These are phyloP conservation scores for Delphinapterus leucas DNA, from an alignment of 2,113 vertebrate species.

Conservation along the genomic window DNA sequence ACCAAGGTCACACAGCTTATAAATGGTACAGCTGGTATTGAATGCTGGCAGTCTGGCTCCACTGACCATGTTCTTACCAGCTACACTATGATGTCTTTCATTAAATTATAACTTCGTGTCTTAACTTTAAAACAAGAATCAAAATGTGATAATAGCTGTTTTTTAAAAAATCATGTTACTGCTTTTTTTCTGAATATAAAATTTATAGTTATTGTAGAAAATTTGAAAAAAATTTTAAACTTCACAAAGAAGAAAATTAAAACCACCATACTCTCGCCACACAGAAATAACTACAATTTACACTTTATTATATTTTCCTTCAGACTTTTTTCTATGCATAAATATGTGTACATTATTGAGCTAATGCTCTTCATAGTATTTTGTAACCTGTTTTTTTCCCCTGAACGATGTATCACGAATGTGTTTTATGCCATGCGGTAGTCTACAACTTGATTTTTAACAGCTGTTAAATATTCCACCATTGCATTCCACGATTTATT, in stretches of 20 bases:
- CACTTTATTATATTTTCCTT: neutral
- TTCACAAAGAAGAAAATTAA: neutral
- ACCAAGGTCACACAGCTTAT: neutral
- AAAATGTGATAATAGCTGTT: neutral
- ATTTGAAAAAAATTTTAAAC: neutral
- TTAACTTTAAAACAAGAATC: neutral
- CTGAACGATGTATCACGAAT: neutral
- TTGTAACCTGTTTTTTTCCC: neutral
- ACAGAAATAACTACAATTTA: neutral
- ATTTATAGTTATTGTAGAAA: neutral
- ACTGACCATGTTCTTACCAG: neutral
- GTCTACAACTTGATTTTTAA: slow-evolving; percentile 30
- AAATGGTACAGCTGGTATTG: neutral
- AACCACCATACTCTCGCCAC: neutral
- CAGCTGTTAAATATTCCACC: neutral
- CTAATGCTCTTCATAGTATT: neutral
- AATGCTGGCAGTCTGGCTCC: neutral
- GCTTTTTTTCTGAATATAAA: slow-evolving; percentile 20
- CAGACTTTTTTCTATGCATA: neutral
- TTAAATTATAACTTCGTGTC: neutral
- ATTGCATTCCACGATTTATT: neutral
- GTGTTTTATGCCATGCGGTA: neutral
- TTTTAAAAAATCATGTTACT: neutral
- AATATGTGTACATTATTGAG: neutral
- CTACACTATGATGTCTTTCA: neutral